These are phyloP conservation scores for Dipodomys ordii DNA, from an alignment of 2,113 vertebrate genomes.

Conservation along the genomic window DNA sequence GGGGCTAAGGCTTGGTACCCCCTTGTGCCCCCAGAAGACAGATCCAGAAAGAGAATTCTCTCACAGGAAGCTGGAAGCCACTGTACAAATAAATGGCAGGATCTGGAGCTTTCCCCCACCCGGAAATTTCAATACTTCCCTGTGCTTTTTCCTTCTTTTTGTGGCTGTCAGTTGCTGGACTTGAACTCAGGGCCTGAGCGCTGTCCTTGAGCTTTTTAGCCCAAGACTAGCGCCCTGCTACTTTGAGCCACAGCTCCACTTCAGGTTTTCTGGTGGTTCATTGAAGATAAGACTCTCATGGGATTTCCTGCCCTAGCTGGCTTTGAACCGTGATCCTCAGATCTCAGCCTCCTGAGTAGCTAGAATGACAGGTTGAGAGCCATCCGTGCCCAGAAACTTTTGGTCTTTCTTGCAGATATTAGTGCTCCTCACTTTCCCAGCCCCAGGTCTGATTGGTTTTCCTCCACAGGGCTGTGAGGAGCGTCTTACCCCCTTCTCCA, in stretches of 20 bases:
- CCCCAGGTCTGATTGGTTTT: not conserved
- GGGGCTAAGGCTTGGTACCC: too few relatives aligned
- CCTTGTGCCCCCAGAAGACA: not conserved
- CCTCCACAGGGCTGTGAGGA: conserved; percentile 91
- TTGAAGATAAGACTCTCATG: too few relatives aligned
- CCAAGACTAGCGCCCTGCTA: too few relatives aligned
- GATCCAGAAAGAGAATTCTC: not conserved
- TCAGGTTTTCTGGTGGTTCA: too few relatives aligned
- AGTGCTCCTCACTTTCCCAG: not conserved
- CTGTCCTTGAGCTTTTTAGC: not conserved
- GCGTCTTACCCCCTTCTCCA: conserved; percentile 88
- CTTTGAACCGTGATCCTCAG: not conserved
- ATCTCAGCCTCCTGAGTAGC: not conserved
- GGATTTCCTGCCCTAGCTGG: not conserved
- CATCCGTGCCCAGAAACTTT: not conserved
- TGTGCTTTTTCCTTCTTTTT: not conserved
- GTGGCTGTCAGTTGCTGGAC: not conserved
- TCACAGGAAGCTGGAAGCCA: not conserved
- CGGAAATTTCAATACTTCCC: not conserved
- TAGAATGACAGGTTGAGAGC: not conserved
- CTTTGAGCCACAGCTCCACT: too few relatives aligned
- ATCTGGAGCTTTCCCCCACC: not conserved
- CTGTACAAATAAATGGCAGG: not conserved
- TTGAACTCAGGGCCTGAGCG: too few relatives aligned
- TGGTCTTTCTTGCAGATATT: not conserved